Base-by-base conservation (phyloP, 2,113 vertebrate genomes). In the Carassius auratus region DNA sequence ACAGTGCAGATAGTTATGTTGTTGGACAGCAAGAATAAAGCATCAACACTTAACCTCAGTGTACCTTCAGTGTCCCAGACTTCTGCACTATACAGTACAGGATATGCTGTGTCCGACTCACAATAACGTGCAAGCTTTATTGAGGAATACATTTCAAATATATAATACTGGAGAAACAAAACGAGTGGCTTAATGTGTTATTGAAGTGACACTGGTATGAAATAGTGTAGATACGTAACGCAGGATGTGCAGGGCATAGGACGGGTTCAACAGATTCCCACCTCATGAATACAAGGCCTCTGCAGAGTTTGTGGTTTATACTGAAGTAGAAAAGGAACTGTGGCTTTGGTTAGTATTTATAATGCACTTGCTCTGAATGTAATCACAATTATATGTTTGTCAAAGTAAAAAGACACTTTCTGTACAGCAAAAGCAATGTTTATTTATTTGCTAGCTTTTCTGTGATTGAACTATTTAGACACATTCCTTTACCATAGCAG, bases 311-410 rank as follows among this genome's bases (percentile, higher is more conserved):
- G 92, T 95, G 93, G 94, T 94, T 95, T 94, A 92, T 95, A 92
- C 21, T 86, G 59, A 68, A 88, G 78, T 86, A 86, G 79, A 19
- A 74, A 17, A 83, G 45, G n/a, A 50, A 76, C 68, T 59, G 83
- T 83, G 87, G 88, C 84, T 85, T 93, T 94, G 93, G 93, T 84
- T 89, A 95, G 95, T 95, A 94, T 96, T 91, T 94, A 93, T 45
- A 48, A 93, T 94, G 91, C 95, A 96, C 96, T 96, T 93, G 92
- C 95, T 93, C 91, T 96, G 97, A 97, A 97, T 97, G 97, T 97
- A 96, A 93, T 92, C 94, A 92, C 93, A 93, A 90, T 85, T 92
- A 91, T 85, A 94, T 90, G 87, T 92, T 94, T 94, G 94, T 94
- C 93, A 64, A 36, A 38, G 81, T 64, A 79, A 83, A 91, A 88